A percentile compares a stretch with the other conserved stretches of the same genome.
phyloP scores from a whole-genome alignment of 2,888 invertebrate genomes.

The Heteromyza rotundicornis region DNA sequence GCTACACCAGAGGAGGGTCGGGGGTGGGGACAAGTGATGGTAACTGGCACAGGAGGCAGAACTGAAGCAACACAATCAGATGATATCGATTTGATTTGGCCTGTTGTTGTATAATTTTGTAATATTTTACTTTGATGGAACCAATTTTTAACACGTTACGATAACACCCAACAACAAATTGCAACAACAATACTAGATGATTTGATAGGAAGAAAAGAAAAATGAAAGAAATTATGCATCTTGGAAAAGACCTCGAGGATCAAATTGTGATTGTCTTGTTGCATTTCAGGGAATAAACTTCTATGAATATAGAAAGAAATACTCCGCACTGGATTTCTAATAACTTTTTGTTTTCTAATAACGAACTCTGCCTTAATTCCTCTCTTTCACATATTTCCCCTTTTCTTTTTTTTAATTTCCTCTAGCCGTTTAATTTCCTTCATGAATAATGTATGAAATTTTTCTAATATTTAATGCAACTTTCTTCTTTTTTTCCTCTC shows the following conservation, averaged over 20 bases:
- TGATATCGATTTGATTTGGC: slow-evolving; percentile 25
- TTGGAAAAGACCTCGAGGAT: not conserved
- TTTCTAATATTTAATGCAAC: not conserved
- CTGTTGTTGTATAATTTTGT: slow-evolving; percentile 26
- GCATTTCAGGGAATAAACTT: too few species aligned
- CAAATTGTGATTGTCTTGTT: too few species aligned
- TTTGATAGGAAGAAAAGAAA: not conserved
- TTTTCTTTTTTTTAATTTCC: too few species aligned
- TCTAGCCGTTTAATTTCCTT: not conserved
- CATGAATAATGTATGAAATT: slow-evolving; percentile 23
- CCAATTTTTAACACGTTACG: slow-evolving; percentile 30
- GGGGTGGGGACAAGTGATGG: slow-evolving; percentile 8
- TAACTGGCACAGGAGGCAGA: not conserved
- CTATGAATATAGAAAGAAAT: too few species aligned
- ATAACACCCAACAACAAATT: slow-evolving; percentile 24
- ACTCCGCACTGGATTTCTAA: too few species aligned
- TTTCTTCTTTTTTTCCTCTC: not conserved
- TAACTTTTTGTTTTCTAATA: too few species aligned
- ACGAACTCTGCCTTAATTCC: too few species aligned
- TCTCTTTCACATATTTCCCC: too few species aligned
- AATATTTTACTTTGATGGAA: slow-evolving; percentile 33
- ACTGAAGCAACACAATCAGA: slow-evolving; percentile 15
- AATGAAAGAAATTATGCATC: too few species aligned
- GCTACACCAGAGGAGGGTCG: slow-evolving; percentile 9
- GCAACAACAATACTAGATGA: not conserved